Evolutionary conservation across 2,113 vertebrate species (phyloP), one percentile per base, ranked within the genome.

Genomic region (Pao palembangensis): DNA sequence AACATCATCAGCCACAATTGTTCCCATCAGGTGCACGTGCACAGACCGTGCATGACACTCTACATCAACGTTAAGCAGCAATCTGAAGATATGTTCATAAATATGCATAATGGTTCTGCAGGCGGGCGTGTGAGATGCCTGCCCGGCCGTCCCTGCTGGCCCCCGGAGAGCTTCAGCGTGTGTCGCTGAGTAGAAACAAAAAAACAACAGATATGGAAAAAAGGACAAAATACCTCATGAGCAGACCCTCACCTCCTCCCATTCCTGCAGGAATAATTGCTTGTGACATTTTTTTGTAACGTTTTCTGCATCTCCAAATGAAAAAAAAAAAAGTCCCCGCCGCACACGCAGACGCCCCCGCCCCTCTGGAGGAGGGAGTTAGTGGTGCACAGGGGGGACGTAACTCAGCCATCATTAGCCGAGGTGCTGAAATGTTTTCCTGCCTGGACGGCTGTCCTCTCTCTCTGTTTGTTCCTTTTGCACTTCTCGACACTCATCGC

Each of bases 351-450:
- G n/a, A n/a, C n/a, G n/a, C n/a, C 50, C 67, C 55, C 50, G 56
- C 62, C 2, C 8, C 42, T 6, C 42, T 14, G 34, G 23, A 34
- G 55, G 41, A 28, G 31, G 49, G 49, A 15, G 19, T 47, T 43
- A 10, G 15, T 15, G 7, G 16, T 1, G 31, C 5, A 44, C 5
- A 21, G 46, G 1, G 23, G 31, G 52, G 20, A 58, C 25, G 84
- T 82, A 79, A 82, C 80, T 86, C 69, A 82, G 78, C 67, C 74
- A 49, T 85, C 78, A 85, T 88, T 88, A 88, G 64, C 20, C 3
- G 76, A 84, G 80, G 89, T 79, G 87, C 75, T 88, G 83, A 89
- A 85, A 85, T 69, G 74, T 55, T 84, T 89, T 88, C 88, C 84
- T 88, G 82, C 69, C 58, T 8, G 66, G 77, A 68, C 76, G 48